Percentiles rank a stretch among this genome's conserved stretches.
phyloP scores from a whole-genome alignment of 2,113 vertebrate species.

The Podiceps cristatus region DNA sequence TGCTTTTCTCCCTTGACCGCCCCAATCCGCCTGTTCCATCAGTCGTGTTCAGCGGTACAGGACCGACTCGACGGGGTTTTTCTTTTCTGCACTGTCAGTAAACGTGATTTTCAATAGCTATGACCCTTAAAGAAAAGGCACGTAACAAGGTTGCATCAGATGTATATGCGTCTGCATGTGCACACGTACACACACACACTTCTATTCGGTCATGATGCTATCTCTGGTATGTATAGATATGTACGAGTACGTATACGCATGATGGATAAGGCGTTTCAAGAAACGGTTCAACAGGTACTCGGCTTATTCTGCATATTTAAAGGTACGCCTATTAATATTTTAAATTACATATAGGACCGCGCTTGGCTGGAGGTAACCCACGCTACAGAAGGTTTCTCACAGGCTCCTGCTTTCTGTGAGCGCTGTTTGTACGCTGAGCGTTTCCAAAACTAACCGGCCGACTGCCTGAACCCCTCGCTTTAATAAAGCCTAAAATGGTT shows the following conservation, averaged over 20 bases:
- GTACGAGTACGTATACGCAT: background rate
- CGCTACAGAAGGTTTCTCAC: background rate
- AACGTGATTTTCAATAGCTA: background rate
- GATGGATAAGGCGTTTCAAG: background rate
- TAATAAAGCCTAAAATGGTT: background rate
- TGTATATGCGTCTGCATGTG: background rate
- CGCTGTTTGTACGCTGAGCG: background rate
- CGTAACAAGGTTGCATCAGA: background rate
- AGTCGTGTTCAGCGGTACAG: background rate
- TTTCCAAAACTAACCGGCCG: background rate
- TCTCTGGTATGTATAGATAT: background rate
- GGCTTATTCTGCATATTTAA: background rate
- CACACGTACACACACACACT: background rate
- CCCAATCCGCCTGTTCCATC: background rate
- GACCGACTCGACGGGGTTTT: background rate
- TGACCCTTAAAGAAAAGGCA: constrained; percentile 31
- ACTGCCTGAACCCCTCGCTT: background rate
- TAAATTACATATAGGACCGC: background rate
- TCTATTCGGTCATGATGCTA: background rate
- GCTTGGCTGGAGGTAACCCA: background rate
- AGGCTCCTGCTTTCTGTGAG: background rate
- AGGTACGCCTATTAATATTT: background rate
- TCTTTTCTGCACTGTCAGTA: background rate
- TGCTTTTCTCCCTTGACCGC: background rate
- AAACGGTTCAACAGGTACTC: constrained; percentile 34